Conservation (phyloP, 2,888 invertebrate species). For the Oscheius sp. region DNA sequence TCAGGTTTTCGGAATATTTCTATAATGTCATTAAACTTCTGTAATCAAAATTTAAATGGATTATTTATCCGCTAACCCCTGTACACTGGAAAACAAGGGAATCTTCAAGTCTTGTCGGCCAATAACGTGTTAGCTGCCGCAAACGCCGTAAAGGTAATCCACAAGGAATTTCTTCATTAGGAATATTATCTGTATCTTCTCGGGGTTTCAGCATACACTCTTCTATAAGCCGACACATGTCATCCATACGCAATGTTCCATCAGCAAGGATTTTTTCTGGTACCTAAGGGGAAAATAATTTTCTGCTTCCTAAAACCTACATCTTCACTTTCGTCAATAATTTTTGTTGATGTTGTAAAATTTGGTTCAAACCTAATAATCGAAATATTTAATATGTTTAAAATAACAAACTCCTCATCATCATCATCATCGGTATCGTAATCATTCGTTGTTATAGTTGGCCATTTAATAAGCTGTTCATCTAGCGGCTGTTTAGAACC, state of each 20-base stretch:
- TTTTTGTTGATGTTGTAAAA: background rate
- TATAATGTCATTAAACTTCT: slow-evolving; percentile 22
- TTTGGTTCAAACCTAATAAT: background rate
- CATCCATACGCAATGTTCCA: slow-evolving; percentile 14
- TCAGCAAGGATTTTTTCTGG: slow-evolving; percentile 2
- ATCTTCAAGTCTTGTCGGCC: slow-evolving; percentile 29
- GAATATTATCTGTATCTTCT: slow-evolving; percentile 1
- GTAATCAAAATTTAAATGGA: background rate
- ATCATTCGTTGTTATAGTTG: background rate
- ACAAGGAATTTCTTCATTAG: slow-evolving; percentile 16
- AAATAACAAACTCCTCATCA: slow-evolving; percentile 14
- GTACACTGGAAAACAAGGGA: slow-evolving; percentile 33
- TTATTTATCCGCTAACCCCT: background rate
- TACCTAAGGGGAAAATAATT: background rate
- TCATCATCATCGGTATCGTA: slow-evolving; percentile 33
- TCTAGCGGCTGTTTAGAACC: background rate
- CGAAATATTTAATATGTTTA: background rate
- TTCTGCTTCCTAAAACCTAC: background rate
- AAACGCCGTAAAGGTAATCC: slow-evolving; percentile 22
- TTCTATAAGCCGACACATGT: slow-evolving; percentile 12
- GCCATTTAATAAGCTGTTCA: background rate
- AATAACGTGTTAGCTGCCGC: slow-evolving; percentile 32
- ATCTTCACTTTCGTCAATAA: slow-evolving; percentile 7
- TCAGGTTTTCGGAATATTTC: slow-evolving; percentile 35
- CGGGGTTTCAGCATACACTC: slow-evolving; percentile 15